Percentiles rank a stretch among this genome's conserved stretches.
Conservation (phyloP, 64 coral and sea anemone genomes). For the Orbicella faveolata region DNA sequence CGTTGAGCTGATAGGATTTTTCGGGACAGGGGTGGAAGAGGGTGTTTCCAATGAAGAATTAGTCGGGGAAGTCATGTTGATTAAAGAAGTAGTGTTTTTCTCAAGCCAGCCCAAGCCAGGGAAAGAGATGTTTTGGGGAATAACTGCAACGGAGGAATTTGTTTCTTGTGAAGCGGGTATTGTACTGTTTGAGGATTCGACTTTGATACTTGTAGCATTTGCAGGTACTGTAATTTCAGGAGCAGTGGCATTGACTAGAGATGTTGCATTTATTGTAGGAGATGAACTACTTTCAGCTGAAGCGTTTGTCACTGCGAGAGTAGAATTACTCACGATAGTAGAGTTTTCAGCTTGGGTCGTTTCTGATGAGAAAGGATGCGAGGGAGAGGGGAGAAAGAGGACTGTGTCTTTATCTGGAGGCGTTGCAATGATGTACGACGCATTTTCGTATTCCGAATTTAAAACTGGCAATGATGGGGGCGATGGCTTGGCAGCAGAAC, state of each 20-base stretch:
- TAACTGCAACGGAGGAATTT: not conserved
- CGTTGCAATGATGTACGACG: constrained; percentile 35
- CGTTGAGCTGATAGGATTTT: not conserved
- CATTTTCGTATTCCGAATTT: constrained; percentile 24
- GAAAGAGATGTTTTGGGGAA: constrained; percentile 7
- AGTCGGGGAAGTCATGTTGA: not conserved
- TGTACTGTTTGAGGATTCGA: not conserved
- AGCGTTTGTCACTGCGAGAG: not conserved
- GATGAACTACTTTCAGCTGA: not conserved
- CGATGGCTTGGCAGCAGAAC: too few species aligned
- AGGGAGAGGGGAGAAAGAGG: constrained; percentile 31
- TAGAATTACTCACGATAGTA: not conserved
- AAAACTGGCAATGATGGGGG: not conserved
- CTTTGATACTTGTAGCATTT: not conserved
- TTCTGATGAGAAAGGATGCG: not conserved
- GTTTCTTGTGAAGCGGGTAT: not conserved
- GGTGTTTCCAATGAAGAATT: not conserved
- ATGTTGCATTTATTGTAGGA: not conserved
- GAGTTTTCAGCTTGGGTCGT: not conserved
- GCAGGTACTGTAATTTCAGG: not conserved
- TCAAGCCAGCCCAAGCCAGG: constrained; percentile 14
- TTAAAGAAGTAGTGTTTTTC: not conserved
- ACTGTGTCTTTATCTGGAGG: constrained; percentile 36
- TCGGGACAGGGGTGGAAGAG: not conserved
- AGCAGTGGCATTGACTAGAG: not conserved